Percentiles rank a stretch among this genome's conserved stretches.
phyloP scores from a whole-genome alignment of 2,797 vertebrate genomes.

The Holocentrus rufus region DNA sequence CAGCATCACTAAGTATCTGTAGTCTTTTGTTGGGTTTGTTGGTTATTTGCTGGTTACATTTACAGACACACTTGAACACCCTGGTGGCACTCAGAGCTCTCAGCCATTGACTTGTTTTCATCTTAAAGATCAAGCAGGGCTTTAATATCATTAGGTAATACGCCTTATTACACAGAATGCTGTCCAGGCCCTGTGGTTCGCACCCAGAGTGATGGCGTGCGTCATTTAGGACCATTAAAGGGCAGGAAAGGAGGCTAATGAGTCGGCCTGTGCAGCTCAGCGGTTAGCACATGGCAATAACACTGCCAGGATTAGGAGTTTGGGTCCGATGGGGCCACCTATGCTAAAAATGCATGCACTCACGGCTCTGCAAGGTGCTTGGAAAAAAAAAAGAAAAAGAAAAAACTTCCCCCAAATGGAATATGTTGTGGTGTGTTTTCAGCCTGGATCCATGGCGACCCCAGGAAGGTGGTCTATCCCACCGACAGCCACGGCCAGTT shows the following conservation, averaged over 20 bases:
- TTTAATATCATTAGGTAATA: background rate
- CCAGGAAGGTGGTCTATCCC: constrained; percentile 92
- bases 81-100: background rate
- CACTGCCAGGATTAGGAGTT: no score
- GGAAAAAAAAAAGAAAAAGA: no score
- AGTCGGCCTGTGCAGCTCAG: background rate
- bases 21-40: constrained; percentile 18
- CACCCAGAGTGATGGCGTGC: background rate
- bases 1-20: background rate
- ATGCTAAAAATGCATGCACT: background rate
- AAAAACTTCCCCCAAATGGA: background rate
- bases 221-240: constrained; percentile 8
- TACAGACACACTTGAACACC: background rate
- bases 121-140: background rate
- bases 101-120: constrained; percentile 1
- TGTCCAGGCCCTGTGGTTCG: background rate
- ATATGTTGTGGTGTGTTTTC: constrained; percentile 50
- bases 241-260: constrained; percentile 1
- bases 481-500: constrained; percentile 96
- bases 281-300: no score
- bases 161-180: constrained; percentile 1
- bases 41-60: background rate
- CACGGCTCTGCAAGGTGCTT: background rate
- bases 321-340: no score
- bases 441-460: constrained; percentile 96